A percentile compares a stretch with the other conserved stretches of the same genome.
Conservation (phyloP, 2,797 vertebrate species). For the Rhinophrynus dorsalis region DNA sequence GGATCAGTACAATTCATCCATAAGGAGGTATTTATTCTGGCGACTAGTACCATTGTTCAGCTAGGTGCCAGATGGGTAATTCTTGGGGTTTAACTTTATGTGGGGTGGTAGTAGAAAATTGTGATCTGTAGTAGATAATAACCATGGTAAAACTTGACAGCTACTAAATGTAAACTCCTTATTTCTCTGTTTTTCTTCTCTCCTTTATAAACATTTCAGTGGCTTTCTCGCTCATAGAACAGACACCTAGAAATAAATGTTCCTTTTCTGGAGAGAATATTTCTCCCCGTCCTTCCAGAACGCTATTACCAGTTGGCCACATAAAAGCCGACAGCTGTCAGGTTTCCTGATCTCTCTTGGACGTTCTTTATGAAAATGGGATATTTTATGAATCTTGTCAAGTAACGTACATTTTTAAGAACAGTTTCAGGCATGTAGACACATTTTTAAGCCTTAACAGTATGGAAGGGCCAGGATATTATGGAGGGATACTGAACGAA, state of each 20-base stretch:
- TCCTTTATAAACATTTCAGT: background rate
- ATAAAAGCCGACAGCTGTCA: conserved; percentile 2
- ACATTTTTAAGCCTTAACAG: conserved; percentile 26
- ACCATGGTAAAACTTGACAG: too few species aligned
- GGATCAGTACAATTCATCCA: too few species aligned
- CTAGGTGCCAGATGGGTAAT: too few species aligned
- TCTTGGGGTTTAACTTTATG: too few species aligned
- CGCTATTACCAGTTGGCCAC: background rate
- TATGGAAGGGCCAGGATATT: background rate
- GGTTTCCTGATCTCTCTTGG: conserved; percentile 1
- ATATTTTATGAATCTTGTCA: conserved; percentile 18
- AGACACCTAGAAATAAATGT: background rate
- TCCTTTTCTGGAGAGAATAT: background rate
- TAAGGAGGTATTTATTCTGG: too few species aligned
- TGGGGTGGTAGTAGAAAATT: too few species aligned
- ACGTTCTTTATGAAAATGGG: background rate
- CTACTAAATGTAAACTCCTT: too few species aligned
- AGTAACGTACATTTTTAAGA: conserved; percentile 7
- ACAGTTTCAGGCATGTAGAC: conserved; percentile 6
- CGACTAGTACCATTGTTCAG: too few species aligned
- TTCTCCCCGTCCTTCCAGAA: background rate
- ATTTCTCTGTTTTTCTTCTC: background rate
- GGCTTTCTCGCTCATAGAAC: background rate
- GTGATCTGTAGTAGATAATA: too few species aligned
- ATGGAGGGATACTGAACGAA: conserved; percentile 18